Evolutionary conservation across 2,797 vertebrate genomes (phyloP).

Genomic region (Rhyacichthys aspro): DNA sequence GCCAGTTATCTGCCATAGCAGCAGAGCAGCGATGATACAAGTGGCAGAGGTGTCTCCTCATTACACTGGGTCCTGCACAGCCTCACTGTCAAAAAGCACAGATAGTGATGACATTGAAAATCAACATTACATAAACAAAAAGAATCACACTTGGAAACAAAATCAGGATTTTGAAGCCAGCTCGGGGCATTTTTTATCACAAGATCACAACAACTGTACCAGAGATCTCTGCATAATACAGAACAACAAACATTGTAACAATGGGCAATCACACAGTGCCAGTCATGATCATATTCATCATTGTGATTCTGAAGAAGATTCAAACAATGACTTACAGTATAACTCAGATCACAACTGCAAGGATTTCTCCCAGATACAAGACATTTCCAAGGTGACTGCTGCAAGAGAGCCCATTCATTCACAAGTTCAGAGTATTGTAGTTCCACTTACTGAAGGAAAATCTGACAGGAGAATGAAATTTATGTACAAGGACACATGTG

Average conservation of each 20-base stretch:
- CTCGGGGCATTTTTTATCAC: conserved; percentile 7
- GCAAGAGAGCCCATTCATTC: conserved; percentile 7
- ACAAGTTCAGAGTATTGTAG: conserved; percentile 1
- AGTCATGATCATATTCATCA: conserved; percentile 1
- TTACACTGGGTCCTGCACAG: conserved; percentile 7
- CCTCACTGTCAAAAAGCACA: conserved; percentile 4
- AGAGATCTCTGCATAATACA: conserved; percentile 10
- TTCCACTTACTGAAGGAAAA: conserved; percentile 14
- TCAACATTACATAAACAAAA: conserved; percentile 12
- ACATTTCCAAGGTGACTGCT: neutral
- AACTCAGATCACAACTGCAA: conserved; percentile 16
- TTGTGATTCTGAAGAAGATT: conserved; percentile 17
- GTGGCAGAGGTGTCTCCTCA: conserved; percentile 9
- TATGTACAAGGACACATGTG: conserved; percentile 7
- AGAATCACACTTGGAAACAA: neutral
- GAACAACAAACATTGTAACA: conserved; percentile 5
- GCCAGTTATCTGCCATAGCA: conserved; percentile 72
- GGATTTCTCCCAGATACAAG: conserved; percentile 17
- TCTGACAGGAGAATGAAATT: conserved; percentile 21
- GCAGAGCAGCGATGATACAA: conserved; percentile 28
- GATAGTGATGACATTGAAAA: conserved; percentile 12
- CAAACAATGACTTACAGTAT: conserved; percentile 9
- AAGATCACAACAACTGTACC: conserved; percentile 9
- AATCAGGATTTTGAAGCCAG: neutral
- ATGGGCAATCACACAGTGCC: conserved; percentile 6